Evolutionary conservation across 2,113 vertebrate genomes (phyloP).

Genomic region (Pterocles burchelli): DNA sequence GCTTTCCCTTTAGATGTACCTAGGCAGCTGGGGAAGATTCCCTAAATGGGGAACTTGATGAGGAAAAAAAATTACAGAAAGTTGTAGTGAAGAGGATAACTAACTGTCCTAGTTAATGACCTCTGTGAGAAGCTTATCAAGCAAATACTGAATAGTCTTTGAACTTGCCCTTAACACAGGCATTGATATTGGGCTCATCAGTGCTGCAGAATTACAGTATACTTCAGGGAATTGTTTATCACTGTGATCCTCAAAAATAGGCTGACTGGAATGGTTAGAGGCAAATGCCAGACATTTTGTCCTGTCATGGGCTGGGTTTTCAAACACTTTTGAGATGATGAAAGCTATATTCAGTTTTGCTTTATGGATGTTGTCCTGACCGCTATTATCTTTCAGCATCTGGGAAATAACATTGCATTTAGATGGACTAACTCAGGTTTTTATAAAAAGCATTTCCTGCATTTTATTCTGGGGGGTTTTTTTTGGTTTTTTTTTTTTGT

Average conservation of each 20-base stretch:
- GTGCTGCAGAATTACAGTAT: slow-evolving; percentile 29
- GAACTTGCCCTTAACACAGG: slow-evolving; percentile 58
- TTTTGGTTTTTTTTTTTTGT: background rate
- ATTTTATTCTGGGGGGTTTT: background rate
- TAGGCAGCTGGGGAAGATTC: background rate
- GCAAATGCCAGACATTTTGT: slow-evolving; percentile 34
- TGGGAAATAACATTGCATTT: background rate
- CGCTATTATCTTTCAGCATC: background rate
- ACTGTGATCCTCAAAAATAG: slow-evolving; percentile 37
- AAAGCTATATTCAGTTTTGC: slow-evolving; percentile 4
- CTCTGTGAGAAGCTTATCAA: slow-evolving; percentile 52
- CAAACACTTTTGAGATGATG: slow-evolving; percentile 5
- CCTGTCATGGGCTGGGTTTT: background rate
- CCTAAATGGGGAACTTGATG: background rate
- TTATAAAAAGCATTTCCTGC: background rate
- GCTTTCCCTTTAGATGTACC: background rate
- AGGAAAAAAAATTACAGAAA: background rate
- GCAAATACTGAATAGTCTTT: slow-evolving; percentile 40
- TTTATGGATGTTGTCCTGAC: background rate
- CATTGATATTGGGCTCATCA: slow-evolving; percentile 54
- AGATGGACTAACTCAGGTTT: background rate
- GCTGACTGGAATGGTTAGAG: slow-evolving; percentile 21
- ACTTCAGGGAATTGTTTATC: slow-evolving; percentile 63
- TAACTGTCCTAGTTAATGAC: slow-evolving; percentile 33
- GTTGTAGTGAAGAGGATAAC: background rate